phyloP scores from a whole-genome alignment of 2,888 invertebrate species.

The Caenorhabditis panamensis region DNA sequence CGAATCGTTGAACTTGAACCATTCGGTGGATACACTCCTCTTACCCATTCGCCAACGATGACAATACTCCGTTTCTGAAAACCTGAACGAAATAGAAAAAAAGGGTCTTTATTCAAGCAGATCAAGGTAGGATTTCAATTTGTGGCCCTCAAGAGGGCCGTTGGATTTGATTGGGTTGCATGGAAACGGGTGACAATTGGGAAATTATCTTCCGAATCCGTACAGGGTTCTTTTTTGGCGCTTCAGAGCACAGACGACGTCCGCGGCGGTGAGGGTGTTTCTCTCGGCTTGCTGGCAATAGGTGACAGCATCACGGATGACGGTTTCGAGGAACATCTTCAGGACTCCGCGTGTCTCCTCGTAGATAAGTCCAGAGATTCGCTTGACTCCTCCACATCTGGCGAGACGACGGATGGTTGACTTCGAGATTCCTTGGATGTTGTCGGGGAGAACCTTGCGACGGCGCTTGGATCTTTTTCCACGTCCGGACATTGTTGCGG shows the following conservation, averaged over 20 bases:
- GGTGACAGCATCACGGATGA: slow-evolving; percentile 90
- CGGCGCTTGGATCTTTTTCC: slow-evolving; percentile 90
- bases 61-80: too few species aligned
- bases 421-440: too few species aligned
- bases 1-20: too few species aligned
- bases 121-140: slow-evolving; percentile 15
- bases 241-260: slow-evolving; percentile 86
- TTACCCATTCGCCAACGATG: too few species aligned
- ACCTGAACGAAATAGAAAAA: too few species aligned
- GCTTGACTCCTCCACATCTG: too few species aligned
- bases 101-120: too few species aligned
- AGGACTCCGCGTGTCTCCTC: too few species aligned
- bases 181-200: background rate
- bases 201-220: slow-evolving; percentile 78
- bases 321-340: slow-evolving; percentile 87
- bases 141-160: slow-evolving; percentile 69
- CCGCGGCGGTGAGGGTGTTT: slow-evolving; percentile 92
- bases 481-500: slow-evolving; percentile 86
- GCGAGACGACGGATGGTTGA: too few species aligned
- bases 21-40: too few species aligned
- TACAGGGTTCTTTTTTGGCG: too few species aligned
- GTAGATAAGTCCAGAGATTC: too few species aligned
- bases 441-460: slow-evolving; percentile 68
- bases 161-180: slow-evolving; percentile 55
- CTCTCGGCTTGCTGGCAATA: slow-evolving; percentile 92